Conservation (phyloP, 1,140 invertebrate genomes). For the Leucophenga varia region DNA sequence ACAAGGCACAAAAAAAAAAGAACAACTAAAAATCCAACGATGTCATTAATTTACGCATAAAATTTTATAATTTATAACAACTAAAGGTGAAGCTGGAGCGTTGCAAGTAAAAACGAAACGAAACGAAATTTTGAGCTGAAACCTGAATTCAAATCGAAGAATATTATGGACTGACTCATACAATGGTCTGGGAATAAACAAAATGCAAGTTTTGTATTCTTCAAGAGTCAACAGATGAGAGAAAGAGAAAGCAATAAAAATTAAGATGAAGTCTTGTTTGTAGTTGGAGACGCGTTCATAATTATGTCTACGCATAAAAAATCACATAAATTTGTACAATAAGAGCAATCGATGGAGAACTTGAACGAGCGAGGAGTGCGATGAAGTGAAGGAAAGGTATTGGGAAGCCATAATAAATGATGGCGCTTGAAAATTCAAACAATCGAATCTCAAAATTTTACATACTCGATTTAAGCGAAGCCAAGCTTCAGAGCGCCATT, state of each 20-base stretch:
- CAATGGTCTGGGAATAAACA: too few relatives aligned
- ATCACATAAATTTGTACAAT: conserved; percentile 54
- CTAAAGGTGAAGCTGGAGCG: conserved; percentile 50
- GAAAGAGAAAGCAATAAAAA: too few relatives aligned
- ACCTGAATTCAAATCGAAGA: too few relatives aligned
- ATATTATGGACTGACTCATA: too few relatives aligned
- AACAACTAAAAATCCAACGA: conserved; percentile 21
- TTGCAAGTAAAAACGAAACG: too few relatives aligned
- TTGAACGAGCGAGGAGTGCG: neutral
- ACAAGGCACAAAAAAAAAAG: conserved; percentile 13
- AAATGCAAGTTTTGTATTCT: too few relatives aligned
- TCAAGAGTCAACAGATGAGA: too few relatives aligned
- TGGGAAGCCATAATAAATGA: conserved; percentile 49
- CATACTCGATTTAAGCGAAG: too few relatives aligned
- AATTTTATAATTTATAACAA: conserved; percentile 56
- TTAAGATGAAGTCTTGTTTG: too few relatives aligned
- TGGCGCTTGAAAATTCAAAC: conserved; percentile 54
- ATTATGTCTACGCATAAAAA: conserved; percentile 56
- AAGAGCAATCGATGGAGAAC: neutral
- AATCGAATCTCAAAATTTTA: too few relatives aligned
- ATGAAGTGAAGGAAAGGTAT: conserved; percentile 22
- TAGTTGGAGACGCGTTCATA: conserved; percentile 44
- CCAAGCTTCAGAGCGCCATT: too few relatives aligned
- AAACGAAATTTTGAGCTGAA: too few relatives aligned
- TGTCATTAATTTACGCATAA: conserved; percentile 56